Percentiles rank a stretch among this genome's conserved stretches.
Evolutionary conservation across 2,113 vertebrate genomes (phyloP).

Genomic region (Coregonus clupeaformis): DNA sequence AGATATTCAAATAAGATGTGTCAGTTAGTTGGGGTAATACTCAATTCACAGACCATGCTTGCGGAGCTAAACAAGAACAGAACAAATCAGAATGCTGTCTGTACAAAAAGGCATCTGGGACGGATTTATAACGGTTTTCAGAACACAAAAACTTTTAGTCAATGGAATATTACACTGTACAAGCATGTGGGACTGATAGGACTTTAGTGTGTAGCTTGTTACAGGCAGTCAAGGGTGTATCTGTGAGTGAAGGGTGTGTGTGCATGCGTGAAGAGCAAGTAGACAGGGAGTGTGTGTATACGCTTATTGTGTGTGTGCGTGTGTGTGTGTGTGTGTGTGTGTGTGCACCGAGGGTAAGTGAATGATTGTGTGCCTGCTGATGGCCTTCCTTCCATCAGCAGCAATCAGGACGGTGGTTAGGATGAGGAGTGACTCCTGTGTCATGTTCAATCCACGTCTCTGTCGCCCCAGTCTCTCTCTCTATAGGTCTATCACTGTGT

Average conservation of each 20-base stretch:
- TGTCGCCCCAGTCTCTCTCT: too few relatives aligned
- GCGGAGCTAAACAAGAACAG: too few relatives aligned
- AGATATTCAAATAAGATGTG: too few relatives aligned
- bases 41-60: too few relatives aligned
- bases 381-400: not conserved
- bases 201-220: not conserved
- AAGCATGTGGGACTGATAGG: not conserved
- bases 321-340: not conserved
- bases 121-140: too few relatives aligned
- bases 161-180: too few relatives aligned
- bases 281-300: not conserved
- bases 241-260: not conserved
- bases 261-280: not conserved
- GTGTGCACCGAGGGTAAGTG: not conserved
- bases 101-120: too few relatives aligned
- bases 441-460: constrained; percentile 6
- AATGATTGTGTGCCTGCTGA: not conserved
- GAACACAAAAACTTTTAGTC: too few relatives aligned
- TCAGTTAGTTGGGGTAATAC: too few relatives aligned
- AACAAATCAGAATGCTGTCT: too few relatives aligned
- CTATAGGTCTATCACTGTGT: not conserved
- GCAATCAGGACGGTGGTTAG: not conserved
- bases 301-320: not conserved
- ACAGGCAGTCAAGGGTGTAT: not conserved
- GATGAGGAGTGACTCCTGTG: constrained; percentile 25